Base-by-base conservation (phyloP, 2,888 invertebrate genomes). In the Merodon equestris region DNA sequence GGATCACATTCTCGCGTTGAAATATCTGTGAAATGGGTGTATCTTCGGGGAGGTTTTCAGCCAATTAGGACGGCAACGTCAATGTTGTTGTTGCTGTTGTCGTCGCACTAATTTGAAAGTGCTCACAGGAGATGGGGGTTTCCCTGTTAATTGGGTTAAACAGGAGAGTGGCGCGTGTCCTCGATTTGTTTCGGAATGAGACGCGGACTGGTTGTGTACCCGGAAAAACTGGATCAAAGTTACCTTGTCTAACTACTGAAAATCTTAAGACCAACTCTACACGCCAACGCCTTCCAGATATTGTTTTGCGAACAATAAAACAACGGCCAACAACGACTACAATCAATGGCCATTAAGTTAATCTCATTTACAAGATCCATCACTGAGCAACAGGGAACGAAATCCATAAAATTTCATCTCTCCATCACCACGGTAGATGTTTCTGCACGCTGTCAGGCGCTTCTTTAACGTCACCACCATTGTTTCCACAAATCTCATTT, bases 401-500 rank as follows among this genome's bases (percentile, higher is more conserved):
- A 76, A 72, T 76, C 66, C 61, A 36, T 40, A 77, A 61, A 71
- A 38, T 56, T 57, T 54, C 27, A 27, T 27, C 27, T 38, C 17
- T 14, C 47, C 47, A 44, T 10, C 10, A n/a, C n/a, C 17, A 10
- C 17, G 15, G 38, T n/a, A 2, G 7, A 2, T 27, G 27, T 27
- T 27, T 27, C 27, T 27, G 27, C 7, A 7, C 7, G 7, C 27
- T 27, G n/a, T n/a, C n/a, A n/a, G n/a, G n/a, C n/a, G n/a, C 7
- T 27, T 27, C 7, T 27, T 7, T 7, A 2, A 27, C 27, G 2
- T 2, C 7, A 18, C 58, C 56, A 44, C 60, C 61, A 67, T 77
- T 71, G 66, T 76, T 70, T 60, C 36, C 72, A 67, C 77, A 77
- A 77, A 77, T 72, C 72, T 67, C 72, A 77, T 77, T 77, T 77